phyloP scores from a whole-genome alignment of 2,797 vertebrate species.

The Peromyscus aztecus region DNA sequence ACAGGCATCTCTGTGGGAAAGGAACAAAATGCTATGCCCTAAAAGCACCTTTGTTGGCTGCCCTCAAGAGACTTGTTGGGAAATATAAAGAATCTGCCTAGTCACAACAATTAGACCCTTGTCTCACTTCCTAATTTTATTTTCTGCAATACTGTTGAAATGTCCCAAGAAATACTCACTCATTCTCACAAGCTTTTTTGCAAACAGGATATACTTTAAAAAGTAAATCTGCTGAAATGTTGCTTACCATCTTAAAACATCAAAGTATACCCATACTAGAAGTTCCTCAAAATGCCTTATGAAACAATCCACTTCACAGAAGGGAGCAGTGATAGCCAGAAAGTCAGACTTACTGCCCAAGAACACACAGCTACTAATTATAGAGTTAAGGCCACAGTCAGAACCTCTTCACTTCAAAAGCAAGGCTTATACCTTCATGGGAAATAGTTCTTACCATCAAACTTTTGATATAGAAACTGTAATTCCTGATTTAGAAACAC shows the following conservation, averaged over 20 bases:
- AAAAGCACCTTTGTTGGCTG: not conserved
- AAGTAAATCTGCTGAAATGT: constrained; percentile 44
- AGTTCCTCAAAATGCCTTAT: not conserved
- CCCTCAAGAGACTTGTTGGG: constrained; percentile 2
- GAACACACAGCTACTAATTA: not conserved
- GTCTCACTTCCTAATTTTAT: not conserved
- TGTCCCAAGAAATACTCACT: not conserved
- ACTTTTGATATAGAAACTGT: constrained; percentile 27
- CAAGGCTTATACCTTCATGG: not conserved
- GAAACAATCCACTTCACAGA: not conserved
- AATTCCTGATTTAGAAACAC: constrained; percentile 28
- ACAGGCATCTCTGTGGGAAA: constrained; percentile 8
- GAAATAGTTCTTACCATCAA: constrained; percentile 33
- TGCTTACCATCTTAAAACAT: constrained; percentile 57
- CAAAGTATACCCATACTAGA: not conserved
- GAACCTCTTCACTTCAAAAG: constrained; percentile 39
- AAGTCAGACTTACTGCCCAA: not conserved
- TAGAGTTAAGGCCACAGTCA: not conserved
- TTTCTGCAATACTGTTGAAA: constrained; percentile 27
- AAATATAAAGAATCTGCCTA: constrained; percentile 38
- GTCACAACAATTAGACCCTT: not conserved
- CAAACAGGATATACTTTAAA: constrained; percentile 67
- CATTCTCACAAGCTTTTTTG: constrained; percentile 44
- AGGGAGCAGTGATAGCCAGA: not conserved
- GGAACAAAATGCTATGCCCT: not conserved